Evolutionary conservation across 2,888 invertebrate species (phyloP).

Genomic region (Trachelus stipa): DNA sequence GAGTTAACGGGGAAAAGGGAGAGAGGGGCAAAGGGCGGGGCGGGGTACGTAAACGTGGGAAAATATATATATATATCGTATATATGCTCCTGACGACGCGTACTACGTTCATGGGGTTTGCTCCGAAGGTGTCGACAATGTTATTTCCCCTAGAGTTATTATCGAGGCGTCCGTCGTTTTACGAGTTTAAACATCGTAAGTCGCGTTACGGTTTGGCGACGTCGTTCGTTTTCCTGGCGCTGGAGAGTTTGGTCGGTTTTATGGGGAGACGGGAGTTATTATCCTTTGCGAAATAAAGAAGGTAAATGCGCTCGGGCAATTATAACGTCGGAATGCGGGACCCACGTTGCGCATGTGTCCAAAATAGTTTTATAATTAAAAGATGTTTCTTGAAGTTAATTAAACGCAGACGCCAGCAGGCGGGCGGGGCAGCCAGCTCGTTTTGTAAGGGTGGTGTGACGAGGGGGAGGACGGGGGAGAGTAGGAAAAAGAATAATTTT

Average conservation of each 20-base stretch:
- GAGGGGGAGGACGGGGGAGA: background rate
- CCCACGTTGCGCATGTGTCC: slow-evolving; percentile 12
- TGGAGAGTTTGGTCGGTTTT: slow-evolving; percentile 3
- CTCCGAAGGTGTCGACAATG: background rate
- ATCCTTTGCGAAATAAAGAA: background rate
- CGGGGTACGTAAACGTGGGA: slow-evolving; percentile 14
- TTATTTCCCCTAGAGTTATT: background rate
- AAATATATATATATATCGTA: background rate
- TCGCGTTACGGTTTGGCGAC: background rate
- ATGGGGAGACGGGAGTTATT: slow-evolving; percentile 17
- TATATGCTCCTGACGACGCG: background rate
- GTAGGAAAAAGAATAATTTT: slow-evolving; percentile 51
- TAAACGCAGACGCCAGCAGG: slow-evolving; percentile 40
- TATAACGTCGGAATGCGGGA: slow-evolving; percentile 7
- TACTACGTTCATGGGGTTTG: background rate
- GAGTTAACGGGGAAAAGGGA: slow-evolving; percentile 10
- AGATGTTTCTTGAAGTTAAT: slow-evolving; percentile 58
- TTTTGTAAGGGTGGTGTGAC: slow-evolving; percentile 1
- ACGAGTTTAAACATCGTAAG: slow-evolving; percentile 4
- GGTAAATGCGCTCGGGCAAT: slow-evolving; percentile 7
- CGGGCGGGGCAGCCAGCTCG: slow-evolving; percentile 14
- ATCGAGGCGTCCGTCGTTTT: slow-evolving; percentile 3
- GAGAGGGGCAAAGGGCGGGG: slow-evolving; percentile 8
- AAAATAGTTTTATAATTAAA: slow-evolving; percentile 54
- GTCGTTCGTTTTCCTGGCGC: background rate